phyloP scores from a whole-genome alignment of 1,140 invertebrate genomes.

The Drosophila truncata region DNA sequence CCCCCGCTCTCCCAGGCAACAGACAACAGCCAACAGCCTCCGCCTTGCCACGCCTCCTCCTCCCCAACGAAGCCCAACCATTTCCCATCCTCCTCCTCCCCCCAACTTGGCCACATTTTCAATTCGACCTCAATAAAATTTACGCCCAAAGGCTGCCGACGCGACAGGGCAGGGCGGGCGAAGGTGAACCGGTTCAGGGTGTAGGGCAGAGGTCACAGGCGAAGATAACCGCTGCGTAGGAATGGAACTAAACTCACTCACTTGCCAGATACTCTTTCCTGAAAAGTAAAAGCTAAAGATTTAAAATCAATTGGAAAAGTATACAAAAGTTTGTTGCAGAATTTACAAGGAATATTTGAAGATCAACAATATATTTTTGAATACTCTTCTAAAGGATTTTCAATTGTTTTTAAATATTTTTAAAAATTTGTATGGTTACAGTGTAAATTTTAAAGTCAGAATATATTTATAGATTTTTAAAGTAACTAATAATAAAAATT shows the following conservation, averaged over 20 bases:
- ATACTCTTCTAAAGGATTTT: neutral
- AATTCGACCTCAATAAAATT: constrained; percentile 83
- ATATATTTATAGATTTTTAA: neutral
- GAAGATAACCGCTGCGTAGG: constrained; percentile 16
- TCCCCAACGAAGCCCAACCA: neutral
- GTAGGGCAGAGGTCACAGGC: constrained; percentile 22
- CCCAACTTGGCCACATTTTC: constrained; percentile 73
- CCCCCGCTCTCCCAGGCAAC: neutral
- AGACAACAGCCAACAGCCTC: constrained; percentile 30
- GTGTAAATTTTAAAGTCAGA: neutral
- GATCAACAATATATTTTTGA: neutral
- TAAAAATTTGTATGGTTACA: neutral
- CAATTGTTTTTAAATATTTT: neutral
- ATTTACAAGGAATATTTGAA: neutral
- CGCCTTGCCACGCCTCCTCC: neutral
- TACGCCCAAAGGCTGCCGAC: constrained; percentile 43
- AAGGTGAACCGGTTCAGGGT: constrained; percentile 12
- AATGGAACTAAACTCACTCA: neutral
- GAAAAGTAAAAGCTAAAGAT: neutral
- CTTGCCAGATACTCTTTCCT: neutral
- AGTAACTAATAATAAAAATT: neutral
- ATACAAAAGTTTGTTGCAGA: neutral
- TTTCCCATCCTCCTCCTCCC: neutral
- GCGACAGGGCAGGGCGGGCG: constrained; percentile 1
- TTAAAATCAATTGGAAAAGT: neutral